Percentiles rank a stretch among this genome's conserved stretches.
Conservation (phyloP, 23 tunicate genomes). For the Clavelina lepadiformis region DNA sequence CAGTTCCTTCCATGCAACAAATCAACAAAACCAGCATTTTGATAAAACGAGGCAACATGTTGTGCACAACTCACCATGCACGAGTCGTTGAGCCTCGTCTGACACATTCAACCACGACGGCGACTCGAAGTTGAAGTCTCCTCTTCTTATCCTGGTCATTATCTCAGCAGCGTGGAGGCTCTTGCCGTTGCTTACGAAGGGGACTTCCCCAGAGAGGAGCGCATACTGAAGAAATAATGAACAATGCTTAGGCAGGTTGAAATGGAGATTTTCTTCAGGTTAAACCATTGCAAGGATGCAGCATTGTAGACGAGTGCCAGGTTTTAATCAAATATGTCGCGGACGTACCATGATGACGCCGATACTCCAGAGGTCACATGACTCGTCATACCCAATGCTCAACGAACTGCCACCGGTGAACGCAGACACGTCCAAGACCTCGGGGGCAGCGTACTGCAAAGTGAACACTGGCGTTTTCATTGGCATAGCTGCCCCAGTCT, state of each 20-base stretch:
- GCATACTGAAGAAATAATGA: conserved; percentile 79
- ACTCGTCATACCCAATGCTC: conserved; percentile 77
- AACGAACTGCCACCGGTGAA: conserved; percentile 1
- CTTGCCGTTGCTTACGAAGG: conserved; percentile 76
- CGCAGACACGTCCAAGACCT: conserved; percentile 58
- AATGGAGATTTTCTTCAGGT: no score
- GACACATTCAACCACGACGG: conserved; percentile 86
- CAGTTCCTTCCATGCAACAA: background rate
- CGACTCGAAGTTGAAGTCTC: conserved; percentile 66
- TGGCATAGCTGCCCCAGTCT: conserved; percentile 39
- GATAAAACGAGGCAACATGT: background rate
- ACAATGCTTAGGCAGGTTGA: no score
- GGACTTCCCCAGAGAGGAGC: conserved; percentile 90
- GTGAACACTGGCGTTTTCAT: conserved; percentile 90
- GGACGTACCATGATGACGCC: conserved; percentile 86
- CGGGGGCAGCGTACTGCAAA: conserved; percentile 94
- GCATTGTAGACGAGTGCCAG: background rate
- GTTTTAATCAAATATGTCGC: background rate
- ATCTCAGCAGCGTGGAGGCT: conserved; percentile 77
- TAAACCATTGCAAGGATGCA: background rate
- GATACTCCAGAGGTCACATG: conserved; percentile 92
- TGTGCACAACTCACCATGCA: conserved; percentile 50
- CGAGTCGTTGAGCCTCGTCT: conserved; percentile 73
- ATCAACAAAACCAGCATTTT: background rate
- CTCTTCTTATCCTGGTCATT: conserved; percentile 61